phyloP scores from a whole-genome alignment of 2,113 vertebrate species.

The Chlorodrepanis virens region DNA sequence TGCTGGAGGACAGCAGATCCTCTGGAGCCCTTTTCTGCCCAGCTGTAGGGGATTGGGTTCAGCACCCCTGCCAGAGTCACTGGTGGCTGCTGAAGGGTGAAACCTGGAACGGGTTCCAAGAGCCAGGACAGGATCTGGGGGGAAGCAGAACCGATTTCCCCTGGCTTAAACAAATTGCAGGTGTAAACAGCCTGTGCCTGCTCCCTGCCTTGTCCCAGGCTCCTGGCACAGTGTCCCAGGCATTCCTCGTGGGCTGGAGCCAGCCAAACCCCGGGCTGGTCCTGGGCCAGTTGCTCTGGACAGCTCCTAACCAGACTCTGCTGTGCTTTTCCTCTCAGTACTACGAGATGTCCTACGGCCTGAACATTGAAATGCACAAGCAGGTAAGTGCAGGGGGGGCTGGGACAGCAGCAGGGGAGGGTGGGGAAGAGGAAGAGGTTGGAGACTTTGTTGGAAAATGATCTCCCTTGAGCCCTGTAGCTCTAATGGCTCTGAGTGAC shows the following conservation, averaged over 20 bases:
- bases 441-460: background rate
- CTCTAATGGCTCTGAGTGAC: background rate
- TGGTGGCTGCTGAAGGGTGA: background rate
- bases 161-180: background rate
- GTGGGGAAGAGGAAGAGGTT: background rate
- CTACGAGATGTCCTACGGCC: conserved; percentile 79
- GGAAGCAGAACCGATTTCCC: background rate
- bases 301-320: background rate
- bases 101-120: background rate
- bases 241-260: background rate
- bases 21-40: background rate
- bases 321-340: conserved; percentile 63
- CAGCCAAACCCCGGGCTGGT: background rate
- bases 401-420: background rate
- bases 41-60: background rate
- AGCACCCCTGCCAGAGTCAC: background rate
- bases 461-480: fast-evolving
- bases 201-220: background rate
- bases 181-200: background rate
- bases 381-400: conserved; percentile 60
- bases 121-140: background rate
- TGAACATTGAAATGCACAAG: conserved; percentile 82
- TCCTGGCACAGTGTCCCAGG: fast-evolving
- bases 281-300: background rate
- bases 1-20: background rate